phyloP scores from a whole-genome alignment of 2,797 vertebrate genomes.

The Clarias platycephalus region DNA sequence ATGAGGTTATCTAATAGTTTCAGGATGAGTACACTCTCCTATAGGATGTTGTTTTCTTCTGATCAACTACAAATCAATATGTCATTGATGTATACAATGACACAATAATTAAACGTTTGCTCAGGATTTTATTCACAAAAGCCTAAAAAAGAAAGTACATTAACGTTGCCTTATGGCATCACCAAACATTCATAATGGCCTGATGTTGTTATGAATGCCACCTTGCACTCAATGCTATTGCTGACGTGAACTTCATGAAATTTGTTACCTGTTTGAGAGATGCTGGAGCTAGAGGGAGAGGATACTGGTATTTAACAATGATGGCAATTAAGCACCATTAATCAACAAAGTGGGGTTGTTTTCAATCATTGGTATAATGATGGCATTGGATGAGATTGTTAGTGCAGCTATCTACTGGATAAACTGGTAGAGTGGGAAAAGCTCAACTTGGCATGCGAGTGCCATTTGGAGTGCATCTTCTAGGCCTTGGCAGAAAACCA shows the following conservation, averaged over 20 bases:
- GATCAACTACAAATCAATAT: no score
- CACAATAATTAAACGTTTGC: no score
- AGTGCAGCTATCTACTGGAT: not conserved
- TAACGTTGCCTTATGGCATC: not conserved
- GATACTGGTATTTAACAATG: not conserved
- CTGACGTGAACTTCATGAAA: not conserved
- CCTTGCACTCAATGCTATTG: not conserved
- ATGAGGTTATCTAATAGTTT: no score
- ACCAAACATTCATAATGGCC: not conserved
- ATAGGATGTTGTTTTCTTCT: no score
- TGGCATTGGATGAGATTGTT: not conserved
- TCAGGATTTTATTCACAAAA: no score
- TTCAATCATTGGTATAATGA: not conserved
- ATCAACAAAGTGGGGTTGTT: not conserved
- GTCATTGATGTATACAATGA: no score
- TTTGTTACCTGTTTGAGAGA: not conserved
- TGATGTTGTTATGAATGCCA: not conserved
- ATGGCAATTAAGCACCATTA: not conserved
- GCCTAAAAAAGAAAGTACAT: no score
- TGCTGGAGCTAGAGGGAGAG: not conserved
- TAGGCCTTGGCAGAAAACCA: not conserved
- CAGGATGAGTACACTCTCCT: no score
- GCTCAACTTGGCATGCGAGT: not conserved
- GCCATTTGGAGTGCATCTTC: not conserved
- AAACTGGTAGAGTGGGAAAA: not conserved